Conservation (phyloP, 2,113 vertebrate genomes). For the Poecile atricapillus region DNA sequence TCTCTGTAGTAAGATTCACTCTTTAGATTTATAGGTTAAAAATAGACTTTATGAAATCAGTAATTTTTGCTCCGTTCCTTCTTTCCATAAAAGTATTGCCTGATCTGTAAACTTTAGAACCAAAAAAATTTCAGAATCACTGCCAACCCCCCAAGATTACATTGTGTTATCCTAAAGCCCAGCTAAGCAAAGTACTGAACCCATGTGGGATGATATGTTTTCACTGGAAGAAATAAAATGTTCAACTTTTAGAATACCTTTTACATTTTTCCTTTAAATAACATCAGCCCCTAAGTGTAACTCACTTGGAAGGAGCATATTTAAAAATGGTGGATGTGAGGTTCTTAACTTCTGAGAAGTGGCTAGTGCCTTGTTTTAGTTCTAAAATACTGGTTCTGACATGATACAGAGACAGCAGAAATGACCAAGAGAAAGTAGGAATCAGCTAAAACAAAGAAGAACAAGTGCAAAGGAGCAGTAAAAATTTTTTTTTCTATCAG, state of each 20-base stretch:
- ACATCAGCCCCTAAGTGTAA: background rate
- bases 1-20: background rate
- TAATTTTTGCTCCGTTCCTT: background rate
- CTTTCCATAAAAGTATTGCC: background rate
- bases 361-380: background rate
- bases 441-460: background rate
- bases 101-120: background rate
- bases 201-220: background rate
- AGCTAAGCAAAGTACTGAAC: background rate
- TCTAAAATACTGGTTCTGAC: background rate
- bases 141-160: background rate
- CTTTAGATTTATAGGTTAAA: background rate
- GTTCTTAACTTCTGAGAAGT: background rate
- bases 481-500: background rate
- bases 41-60: background rate
- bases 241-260: background rate
- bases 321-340: background rate
- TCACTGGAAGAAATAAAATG: background rate
- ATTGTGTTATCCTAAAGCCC: background rate
- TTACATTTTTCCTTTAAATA: background rate
- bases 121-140: background rate
- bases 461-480: background rate
- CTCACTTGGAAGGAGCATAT: background rate
- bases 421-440: background rate
- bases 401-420: background rate